Base-by-base conservation (phyloP, 2,888 invertebrate species). In the Drosophila neotestacea region DNA sequence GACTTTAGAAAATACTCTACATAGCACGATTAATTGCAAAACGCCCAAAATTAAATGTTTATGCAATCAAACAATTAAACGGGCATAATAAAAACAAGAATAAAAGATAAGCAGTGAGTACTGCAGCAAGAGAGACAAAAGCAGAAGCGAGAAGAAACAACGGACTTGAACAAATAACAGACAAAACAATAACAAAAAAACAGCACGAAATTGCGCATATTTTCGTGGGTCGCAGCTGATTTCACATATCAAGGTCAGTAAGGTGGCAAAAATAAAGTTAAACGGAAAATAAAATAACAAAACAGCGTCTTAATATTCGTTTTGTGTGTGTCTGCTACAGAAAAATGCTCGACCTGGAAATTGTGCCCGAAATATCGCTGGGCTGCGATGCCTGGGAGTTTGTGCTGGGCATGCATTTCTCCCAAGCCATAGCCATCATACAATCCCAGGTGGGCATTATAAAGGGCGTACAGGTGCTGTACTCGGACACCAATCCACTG, bases 311-410 rank as follows among this genome's bases (percentile, higher is more conserved):
- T 44, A 61, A 32, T 59, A 13, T 59, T 41, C 41, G 54, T 16
- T 39, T 60, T 42, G 22, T 51, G 41, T 52, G 54, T 41, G 59
- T 66, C 11, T 69, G 72, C 39, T 54, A 65, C 56, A 60, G 64
- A 82, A 64, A 64, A 91, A 99, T 99, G 98, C 95, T 99, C 94
- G 98, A 98, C 93, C 95, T 99, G 93, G 98, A 99, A 95, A 97
- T 99, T 91, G 95, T 97, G 92, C 98, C 98, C 88, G 98, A 98
- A 94, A 95, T 97, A 91, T 97, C 97, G 90, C 95, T 99, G 92
- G 97, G 98, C 93, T 97, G 98, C 93, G 98, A 98, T 93, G 96
- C 97, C 94, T 98, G 98, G 98, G 98, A 99, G 94, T 98, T 99
- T 68, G 90, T 92, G 59, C 84, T 91, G 97, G 99, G 99, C 90